These are phyloP conservation scores for Catharus ustulatus DNA, from an alignment of 2,797 vertebrate species.

Conservation along the genomic window DNA sequence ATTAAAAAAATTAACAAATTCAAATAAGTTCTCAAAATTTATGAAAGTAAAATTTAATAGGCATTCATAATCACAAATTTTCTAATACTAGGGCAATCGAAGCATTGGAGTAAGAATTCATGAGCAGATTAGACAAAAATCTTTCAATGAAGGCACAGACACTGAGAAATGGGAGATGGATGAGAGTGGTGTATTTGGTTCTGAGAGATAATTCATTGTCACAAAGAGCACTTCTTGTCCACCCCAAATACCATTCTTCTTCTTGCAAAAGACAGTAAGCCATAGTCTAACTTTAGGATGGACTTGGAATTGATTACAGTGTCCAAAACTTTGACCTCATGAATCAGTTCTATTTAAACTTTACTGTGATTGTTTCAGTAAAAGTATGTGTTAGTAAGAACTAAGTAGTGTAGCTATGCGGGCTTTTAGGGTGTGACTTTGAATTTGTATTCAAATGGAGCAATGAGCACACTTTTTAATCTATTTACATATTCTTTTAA, in stretches of 20 bases:
- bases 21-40: not conserved
- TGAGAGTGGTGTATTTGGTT: not conserved
- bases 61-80: not conserved
- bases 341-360: not conserved
- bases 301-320: not conserved
- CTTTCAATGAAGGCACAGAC: not conserved
- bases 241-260: not conserved
- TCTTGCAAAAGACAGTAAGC: not conserved
- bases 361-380: not conserved
- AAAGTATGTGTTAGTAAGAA: not conserved
- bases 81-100: not conserved
- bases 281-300: not conserved
- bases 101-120: not conserved
- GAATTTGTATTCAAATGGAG: not conserved
- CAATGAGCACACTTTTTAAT: not conserved
- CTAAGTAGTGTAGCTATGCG: not conserved
- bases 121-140: not conserved
- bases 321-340: not conserved
- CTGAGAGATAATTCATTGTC: not conserved
- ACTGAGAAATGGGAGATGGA: not conserved
- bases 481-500: not conserved
- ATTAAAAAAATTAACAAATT: not conserved
- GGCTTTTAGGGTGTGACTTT: not conserved
- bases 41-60: not conserved
- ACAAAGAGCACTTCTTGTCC: not conserved